phyloP scores from a whole-genome alignment of 92 coral and sea anemone species.

The Nematostella vectensis region DNA sequence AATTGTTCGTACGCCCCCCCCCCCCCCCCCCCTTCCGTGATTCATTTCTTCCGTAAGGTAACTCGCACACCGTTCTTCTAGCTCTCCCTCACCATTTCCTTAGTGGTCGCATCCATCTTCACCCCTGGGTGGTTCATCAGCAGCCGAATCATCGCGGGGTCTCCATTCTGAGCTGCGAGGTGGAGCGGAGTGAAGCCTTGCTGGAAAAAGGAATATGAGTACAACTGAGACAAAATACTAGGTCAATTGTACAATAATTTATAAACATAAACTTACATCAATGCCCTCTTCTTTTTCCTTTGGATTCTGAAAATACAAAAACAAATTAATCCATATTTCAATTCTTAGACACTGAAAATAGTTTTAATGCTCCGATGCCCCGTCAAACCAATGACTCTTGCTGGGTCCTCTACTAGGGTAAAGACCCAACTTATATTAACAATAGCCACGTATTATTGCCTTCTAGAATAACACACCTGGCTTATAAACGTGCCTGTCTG shows the following conservation, averaged over 20 bases:
- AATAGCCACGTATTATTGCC: not conserved
- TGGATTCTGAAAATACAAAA: not conserved
- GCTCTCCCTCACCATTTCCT: conserved; percentile 59
- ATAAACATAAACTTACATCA: not conserved
- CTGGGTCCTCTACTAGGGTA: too few species aligned
- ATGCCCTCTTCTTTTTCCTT: not conserved
- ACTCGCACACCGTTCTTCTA: too few species aligned
- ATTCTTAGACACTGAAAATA: too few species aligned
- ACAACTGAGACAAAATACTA: not conserved
- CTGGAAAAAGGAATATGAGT: conserved; percentile 19
- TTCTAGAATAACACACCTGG: conserved; percentile 31
- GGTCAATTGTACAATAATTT: not conserved
- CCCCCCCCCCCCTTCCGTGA: too few species aligned
- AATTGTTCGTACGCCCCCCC: too few species aligned
- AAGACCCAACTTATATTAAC: too few species aligned
- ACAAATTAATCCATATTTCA: not conserved
- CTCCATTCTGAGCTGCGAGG: conserved; percentile 91
- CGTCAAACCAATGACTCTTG: too few species aligned
- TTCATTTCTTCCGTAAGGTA: too few species aligned
- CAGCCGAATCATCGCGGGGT: conserved; percentile 61
- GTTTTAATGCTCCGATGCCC: too few species aligned
- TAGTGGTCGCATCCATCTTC: conserved; percentile 60
- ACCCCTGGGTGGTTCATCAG: conserved; percentile 78
- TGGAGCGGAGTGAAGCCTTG: conserved; percentile 92
- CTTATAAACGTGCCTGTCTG: conserved; percentile 52